A percentile compares a stretch with the other conserved stretches of the same genome.
These are phyloP conservation scores for Grus americana DNA, from an alignment of 2,113 vertebrate genomes.

Conservation along the genomic window DNA sequence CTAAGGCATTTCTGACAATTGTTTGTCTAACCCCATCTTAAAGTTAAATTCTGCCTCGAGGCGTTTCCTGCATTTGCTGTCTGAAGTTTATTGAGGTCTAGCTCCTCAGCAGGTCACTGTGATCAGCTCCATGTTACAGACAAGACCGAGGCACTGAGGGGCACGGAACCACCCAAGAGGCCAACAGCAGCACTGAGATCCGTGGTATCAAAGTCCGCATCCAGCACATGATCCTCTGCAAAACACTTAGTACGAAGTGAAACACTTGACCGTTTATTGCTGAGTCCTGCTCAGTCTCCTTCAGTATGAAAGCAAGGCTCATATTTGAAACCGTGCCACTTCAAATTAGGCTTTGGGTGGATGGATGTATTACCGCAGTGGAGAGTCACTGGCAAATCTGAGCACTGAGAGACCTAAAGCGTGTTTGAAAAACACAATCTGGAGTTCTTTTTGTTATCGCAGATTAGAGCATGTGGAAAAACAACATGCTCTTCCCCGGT, in stretches of 20 bases:
- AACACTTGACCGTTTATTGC: background rate
- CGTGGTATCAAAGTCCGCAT: background rate
- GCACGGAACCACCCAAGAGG: background rate
- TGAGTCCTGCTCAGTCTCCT: background rate
- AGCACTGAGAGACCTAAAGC: background rate
- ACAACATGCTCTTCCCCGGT: background rate
- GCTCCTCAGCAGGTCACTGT: background rate
- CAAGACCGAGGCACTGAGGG: background rate
- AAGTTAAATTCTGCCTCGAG: background rate
- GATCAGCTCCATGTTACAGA: background rate
- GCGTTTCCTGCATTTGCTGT: accelerated
- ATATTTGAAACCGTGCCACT: background rate
- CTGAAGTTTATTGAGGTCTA: background rate
- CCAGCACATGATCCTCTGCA: background rate
- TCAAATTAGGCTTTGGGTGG: background rate
- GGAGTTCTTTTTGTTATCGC: slow-evolving; percentile 6
- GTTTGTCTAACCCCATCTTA: background rate
- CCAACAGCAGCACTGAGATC: background rate
- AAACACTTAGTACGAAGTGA: background rate
- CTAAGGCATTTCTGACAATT: background rate
- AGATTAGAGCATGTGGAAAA: slow-evolving; percentile 26
- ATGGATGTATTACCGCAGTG: accelerated
- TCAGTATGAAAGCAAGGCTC: background rate
- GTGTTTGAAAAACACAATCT: background rate
- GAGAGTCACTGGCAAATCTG: background rate